These are phyloP conservation scores for Drosophila sulfurigaster DNA, from an alignment of 1,140 invertebrate species.

Conservation along the genomic window DNA sequence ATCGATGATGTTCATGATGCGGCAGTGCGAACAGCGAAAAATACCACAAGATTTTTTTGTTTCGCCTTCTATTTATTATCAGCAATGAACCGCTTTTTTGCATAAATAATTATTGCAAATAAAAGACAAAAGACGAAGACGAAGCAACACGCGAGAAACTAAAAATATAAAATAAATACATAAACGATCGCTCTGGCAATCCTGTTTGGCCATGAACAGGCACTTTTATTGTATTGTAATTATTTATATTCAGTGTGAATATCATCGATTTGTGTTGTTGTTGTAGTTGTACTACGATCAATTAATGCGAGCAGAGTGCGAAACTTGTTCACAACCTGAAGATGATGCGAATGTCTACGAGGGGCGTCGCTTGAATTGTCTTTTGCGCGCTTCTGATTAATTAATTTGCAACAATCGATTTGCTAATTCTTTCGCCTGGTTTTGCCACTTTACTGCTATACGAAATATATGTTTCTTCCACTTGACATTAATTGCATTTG, in stretches of 20 bases:
- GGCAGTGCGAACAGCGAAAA: slow-evolving; percentile 7
- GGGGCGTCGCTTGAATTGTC: background rate
- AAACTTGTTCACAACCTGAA: slow-evolving; percentile 45
- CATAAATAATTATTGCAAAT: slow-evolving; percentile 67
- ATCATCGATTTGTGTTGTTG: slow-evolving; percentile 10
- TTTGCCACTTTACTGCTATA: slow-evolving; percentile 13
- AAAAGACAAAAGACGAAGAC: slow-evolving; percentile 23
- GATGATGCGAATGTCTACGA: slow-evolving; percentile 2
- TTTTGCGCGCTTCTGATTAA: slow-evolving; percentile 28
- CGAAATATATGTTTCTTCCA: background rate
- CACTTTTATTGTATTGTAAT: slow-evolving; percentile 71
- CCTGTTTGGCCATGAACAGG: slow-evolving; percentile 65
- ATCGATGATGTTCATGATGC: slow-evolving; percentile 6
- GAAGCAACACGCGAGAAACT: slow-evolving; percentile 10
- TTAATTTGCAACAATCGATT: slow-evolving; percentile 38
- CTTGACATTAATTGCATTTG: background rate
- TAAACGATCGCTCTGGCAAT: slow-evolving; percentile 37
- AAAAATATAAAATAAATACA: slow-evolving; percentile 39
- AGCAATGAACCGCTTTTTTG: slow-evolving; percentile 67
- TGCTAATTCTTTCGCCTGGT: slow-evolving; percentile 32
- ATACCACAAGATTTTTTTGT: slow-evolving; percentile 26
- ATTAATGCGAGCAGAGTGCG: slow-evolving; percentile 53
- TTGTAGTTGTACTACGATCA: slow-evolving; percentile 22
- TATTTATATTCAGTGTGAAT: slow-evolving; percentile 49
- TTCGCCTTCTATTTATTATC: slow-evolving; percentile 46